Percentiles rank a stretch among this genome's conserved stretches.
Evolutionary conservation across 30 jellyfish, hydroid and myxozoan genomes (phyloP).

Genomic region (Aurelia sp.): DNA sequence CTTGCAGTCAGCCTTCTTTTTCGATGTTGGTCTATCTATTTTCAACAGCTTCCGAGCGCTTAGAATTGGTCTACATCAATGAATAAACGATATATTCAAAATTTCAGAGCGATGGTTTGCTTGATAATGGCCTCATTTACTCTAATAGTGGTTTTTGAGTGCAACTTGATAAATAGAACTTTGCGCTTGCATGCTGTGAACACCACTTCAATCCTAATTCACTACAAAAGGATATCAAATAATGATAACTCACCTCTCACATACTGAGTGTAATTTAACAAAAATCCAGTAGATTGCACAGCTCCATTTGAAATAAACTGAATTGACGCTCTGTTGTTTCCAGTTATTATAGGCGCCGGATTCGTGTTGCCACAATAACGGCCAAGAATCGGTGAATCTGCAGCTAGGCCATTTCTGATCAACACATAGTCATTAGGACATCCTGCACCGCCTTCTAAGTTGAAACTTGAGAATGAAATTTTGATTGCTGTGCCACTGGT

Average conservation of each 20-base stretch:
- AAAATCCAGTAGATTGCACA: conserved; percentile 56
- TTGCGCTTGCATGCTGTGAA: too few species aligned
- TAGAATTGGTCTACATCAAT: too few species aligned
- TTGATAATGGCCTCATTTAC: too few species aligned
- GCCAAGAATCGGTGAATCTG: conserved; percentile 71
- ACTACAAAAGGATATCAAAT: too few species aligned
- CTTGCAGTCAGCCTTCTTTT: too few species aligned
- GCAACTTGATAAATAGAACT: too few species aligned
- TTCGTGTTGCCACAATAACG: conserved; percentile 54
- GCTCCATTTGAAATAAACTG: conserved; percentile 71
- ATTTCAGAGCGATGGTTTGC: too few species aligned
- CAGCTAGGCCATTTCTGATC: conserved; percentile 65
- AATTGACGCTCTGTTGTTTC: conserved; percentile 34
- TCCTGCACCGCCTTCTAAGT: conserved; percentile 45
- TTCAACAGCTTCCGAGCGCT: too few species aligned
- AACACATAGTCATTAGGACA: conserved; percentile 70
- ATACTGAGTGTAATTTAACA: conserved; percentile 44
- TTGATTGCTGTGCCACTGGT: conserved; percentile 59
- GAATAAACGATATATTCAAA: too few species aligned
- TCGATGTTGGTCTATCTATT: too few species aligned
- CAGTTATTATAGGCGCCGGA: conserved; percentile 19
- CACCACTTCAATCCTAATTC: too few species aligned
- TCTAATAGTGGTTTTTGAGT: too few species aligned
- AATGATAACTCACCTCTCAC: conserved; percentile 34
- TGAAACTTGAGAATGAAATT: conserved; percentile 35